Conservation (phyloP, 2,797 vertebrate genomes). For the Diceros bicornis region DNA sequence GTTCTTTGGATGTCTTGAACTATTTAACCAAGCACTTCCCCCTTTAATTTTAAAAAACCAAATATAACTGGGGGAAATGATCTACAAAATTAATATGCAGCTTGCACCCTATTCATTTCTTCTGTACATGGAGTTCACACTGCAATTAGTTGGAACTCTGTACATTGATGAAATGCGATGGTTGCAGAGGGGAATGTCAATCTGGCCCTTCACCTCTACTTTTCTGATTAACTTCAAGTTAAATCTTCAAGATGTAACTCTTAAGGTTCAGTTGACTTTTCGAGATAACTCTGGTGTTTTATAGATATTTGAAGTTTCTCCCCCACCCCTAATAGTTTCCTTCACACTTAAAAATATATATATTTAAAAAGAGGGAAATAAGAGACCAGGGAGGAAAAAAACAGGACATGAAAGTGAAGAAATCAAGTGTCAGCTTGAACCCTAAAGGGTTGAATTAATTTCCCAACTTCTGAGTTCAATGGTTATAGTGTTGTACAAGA, state of each 20-base stretch:
- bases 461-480: not conserved
- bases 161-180: slow-evolving; percentile 63
- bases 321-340: not conserved
- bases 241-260: slow-evolving; percentile 65
- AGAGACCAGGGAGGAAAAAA: not conserved
- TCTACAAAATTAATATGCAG: slow-evolving; percentile 79
- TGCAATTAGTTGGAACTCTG: slow-evolving; percentile 75
- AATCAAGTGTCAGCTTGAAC: not conserved
- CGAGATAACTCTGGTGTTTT: slow-evolving; percentile 43
- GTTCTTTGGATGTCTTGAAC: slow-evolving; percentile 78
- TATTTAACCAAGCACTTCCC: slow-evolving; percentile 77
- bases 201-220: slow-evolving; percentile 56
- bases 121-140: slow-evolving; percentile 66
- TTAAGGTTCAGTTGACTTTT: slow-evolving; percentile 63
- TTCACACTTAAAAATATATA: not conserved
- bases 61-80: slow-evolving; percentile 72
- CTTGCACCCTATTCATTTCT: slow-evolving; percentile 64
- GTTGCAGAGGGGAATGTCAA: slow-evolving; percentile 65
- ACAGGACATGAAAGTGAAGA: not conserved
- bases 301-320: slow-evolving; percentile 17
- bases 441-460: not conserved
- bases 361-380: not conserved
- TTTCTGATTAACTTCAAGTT: slow-evolving; percentile 79
- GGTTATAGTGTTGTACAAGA: not conserved
- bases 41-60: slow-evolving; percentile 63